These are phyloP conservation scores for Xestia sexstrigata DNA, from an alignment of 2,888 invertebrate species.

Conservation along the genomic window DNA sequence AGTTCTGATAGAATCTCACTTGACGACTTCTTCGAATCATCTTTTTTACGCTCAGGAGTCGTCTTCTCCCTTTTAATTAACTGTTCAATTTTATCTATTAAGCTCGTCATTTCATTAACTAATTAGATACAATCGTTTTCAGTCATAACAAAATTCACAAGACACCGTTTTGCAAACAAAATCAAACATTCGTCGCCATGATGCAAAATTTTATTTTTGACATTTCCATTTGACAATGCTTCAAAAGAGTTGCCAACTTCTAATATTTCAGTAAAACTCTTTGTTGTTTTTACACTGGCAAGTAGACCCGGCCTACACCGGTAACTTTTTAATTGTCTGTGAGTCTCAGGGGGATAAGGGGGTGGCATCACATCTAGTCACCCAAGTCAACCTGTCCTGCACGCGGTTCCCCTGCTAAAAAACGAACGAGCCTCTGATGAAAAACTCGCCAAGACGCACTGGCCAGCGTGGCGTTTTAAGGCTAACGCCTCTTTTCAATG, in stretches of 20 bases:
- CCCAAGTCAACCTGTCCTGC: too few species aligned
- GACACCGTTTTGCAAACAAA: conserved; percentile 30
- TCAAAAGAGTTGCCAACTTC: conserved; percentile 4
- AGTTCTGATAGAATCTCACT: conserved; percentile 96
- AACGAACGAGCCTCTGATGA: too few species aligned
- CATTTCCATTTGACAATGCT: conserved; percentile 29
- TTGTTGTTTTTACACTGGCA: conserved; percentile 7
- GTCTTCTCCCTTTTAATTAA: conserved; percentile 87
- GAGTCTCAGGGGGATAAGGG: too few species aligned
- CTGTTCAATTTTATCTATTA: conserved; percentile 86
- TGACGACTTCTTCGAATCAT: conserved; percentile 91
- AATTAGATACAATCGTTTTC: conserved; percentile 26
- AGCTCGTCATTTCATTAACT: conserved; percentile 77
- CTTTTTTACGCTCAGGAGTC: conserved; percentile 85
- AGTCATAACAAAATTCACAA: conserved; percentile 46
- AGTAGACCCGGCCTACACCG: not conserved
- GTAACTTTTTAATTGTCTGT: too few species aligned
- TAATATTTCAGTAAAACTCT: not conserved
- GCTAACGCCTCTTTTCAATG: too few species aligned
- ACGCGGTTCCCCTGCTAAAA: too few species aligned
- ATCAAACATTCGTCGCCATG: conserved; percentile 58
- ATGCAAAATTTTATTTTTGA: conserved; percentile 43
- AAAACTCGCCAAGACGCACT: too few species aligned
- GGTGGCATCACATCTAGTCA: too few species aligned
- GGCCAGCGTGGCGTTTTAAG: too few species aligned